Evolutionary conservation across 2,888 invertebrate genomes (phyloP), one percentile per base, ranked within the genome.

Genomic region (Chaetoderma sp.): DNA sequence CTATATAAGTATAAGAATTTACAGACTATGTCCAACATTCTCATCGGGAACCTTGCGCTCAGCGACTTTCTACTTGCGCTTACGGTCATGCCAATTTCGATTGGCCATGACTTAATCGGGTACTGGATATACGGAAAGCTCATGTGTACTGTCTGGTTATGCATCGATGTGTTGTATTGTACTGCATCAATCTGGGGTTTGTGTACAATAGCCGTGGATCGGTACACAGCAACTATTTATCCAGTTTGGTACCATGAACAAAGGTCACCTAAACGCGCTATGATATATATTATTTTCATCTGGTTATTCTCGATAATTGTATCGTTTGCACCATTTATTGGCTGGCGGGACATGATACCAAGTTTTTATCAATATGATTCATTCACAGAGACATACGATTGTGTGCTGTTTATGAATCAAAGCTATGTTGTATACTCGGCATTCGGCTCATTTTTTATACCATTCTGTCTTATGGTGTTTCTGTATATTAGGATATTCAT

Each of bases 131-230:
- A 86, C 65, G 86, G 86, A 5, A 70, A 78, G 59, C 71, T 75
- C 1, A 76, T 83, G 71, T 87, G 85, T 62, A 80, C 79, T 21
- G 62, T 82, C 18, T 85, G 85, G 85, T 67, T 85, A 18, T 77
- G 75, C 52, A 77, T 82, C 8, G 86, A 87, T 70, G 86, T 86
- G 1, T 75, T 87, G 18, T 85, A 83, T 71, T 86, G 86, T 72
- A 86, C 86, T 4, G 86, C 86, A 3, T 86, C 86, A 16, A 85
- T 87, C 25, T 87, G 86, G 86, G 84, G 85, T 44, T 73, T 87
- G 25, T 83, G 84, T 65, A 83, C 84, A 27, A 86, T 87, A 25
- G 86, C 86, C 4, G 80, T 86, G 13, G 86, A 87, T 68, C 77
- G 86, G 1, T 86, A 83, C 70, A 83, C 86, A 4, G 86, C 86